These are phyloP conservation scores for Anolis carolinensis DNA, from an alignment of 2,113 vertebrate species.

Conservation along the genomic window DNA sequence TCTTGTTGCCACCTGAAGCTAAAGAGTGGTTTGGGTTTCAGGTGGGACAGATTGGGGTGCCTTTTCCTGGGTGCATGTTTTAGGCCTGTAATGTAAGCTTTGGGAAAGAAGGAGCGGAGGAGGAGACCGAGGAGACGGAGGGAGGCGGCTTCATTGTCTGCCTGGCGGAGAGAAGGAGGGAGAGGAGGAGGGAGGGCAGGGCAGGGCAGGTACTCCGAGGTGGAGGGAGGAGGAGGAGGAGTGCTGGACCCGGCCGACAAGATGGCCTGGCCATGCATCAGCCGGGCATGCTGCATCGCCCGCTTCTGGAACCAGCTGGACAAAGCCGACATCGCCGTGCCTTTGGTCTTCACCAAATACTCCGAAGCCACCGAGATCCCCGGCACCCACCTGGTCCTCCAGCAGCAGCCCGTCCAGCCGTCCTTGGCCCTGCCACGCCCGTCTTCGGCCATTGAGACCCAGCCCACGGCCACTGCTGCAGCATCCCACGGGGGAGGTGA, in stretches of 20 bases:
- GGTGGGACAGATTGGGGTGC: background rate
- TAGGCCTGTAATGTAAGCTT: background rate
- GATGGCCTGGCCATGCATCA: slow-evolving; percentile 98
- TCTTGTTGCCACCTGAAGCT: no score
- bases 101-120: no score
- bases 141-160: background rate
- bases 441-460: slow-evolving; percentile 84
- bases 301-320: slow-evolving; percentile 98
- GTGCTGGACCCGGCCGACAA: slow-evolving; percentile 38
- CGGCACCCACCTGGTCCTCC: slow-evolving; percentile 74
- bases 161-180: background rate
- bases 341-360: slow-evolving; percentile 93
- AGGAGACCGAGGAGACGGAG: background rate
- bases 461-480: slow-evolving; percentile 70
- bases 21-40: background rate
- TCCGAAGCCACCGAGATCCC: slow-evolving; percentile 88
- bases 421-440: slow-evolving; percentile 55
- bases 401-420: slow-evolving; percentile 57
- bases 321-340: slow-evolving; percentile 95
- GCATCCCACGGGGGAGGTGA: slow-evolving; percentile 59
- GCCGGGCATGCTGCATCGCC: slow-evolving; percentile 95
- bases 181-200: no score
- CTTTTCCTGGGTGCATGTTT: background rate
- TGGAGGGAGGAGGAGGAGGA: background rate
- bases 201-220: background rate